These are phyloP conservation scores for Ondatra zibethicus DNA, from an alignment of 2,113 vertebrate species.

Conservation along the genomic window DNA sequence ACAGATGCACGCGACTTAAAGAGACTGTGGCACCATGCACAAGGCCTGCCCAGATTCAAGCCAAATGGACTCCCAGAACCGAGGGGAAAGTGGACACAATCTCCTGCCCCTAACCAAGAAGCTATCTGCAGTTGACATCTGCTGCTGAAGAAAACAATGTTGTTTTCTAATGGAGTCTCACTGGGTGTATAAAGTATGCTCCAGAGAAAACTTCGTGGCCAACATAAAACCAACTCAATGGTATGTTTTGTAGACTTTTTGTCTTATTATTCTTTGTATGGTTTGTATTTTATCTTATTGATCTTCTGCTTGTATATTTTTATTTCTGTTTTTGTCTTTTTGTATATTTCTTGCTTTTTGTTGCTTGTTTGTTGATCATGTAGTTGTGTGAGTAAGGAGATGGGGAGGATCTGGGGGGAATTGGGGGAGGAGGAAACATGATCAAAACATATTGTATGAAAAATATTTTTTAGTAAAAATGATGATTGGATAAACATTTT, in stretches of 20 bases:
- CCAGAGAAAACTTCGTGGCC: too few relatives aligned
- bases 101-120: neutral
- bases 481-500: neutral
- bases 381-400: too few relatives aligned
- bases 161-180: neutral
- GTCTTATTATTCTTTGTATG: neutral
- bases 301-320: neutral
- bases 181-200: neutral
- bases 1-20: neutral
- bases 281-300: neutral
- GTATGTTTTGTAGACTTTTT: neutral
- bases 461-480: neutral
- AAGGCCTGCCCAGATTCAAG: neutral
- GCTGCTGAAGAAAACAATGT: neutral
- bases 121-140: neutral
- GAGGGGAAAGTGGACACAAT: neutral
- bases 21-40: too few relatives aligned
- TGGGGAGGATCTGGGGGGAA: neutral
- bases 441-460: neutral
- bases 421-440: neutral
- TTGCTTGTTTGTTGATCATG: neutral
- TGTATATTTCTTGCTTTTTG: neutral
- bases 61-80: too few relatives aligned
- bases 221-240: neutral
- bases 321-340: neutral